Percentiles rank a stretch among this genome's conserved stretches.
Evolutionary conservation across 2,888 invertebrate genomes (phyloP).

Genomic region (Isoperla grammatica): DNA sequence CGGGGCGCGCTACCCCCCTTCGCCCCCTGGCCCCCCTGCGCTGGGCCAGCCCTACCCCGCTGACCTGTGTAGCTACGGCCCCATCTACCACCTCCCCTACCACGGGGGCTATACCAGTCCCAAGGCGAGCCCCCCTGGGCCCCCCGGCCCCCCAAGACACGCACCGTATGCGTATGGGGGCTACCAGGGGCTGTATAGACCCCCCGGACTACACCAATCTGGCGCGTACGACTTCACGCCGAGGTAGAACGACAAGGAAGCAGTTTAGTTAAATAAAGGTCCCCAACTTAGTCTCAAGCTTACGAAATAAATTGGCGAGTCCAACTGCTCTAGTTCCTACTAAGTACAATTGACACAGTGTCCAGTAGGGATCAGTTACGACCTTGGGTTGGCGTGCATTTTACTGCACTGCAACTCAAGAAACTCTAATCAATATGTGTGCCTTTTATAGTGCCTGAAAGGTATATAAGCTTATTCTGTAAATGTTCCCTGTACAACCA

Average conservation of each 20-base stretch:
- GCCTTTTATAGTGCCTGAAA: too few relatives aligned
- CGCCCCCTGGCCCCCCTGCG: slow-evolving; percentile 36
- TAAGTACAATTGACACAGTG: too few relatives aligned
- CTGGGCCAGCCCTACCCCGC: slow-evolving; percentile 58
- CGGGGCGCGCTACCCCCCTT: background rate
- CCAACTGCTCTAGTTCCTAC: too few relatives aligned
- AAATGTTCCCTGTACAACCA: too few relatives aligned
- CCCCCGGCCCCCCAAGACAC: background rate
- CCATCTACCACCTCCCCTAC: slow-evolving; percentile 57
- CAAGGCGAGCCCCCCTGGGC: background rate
- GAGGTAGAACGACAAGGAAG: background rate
- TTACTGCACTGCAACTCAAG: too few relatives aligned
- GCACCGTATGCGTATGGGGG: background rate
- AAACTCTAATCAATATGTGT: too few relatives aligned
- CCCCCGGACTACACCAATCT: background rate
- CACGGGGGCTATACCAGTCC: background rate
- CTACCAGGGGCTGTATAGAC: slow-evolving; percentile 9
- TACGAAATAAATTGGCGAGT: too few relatives aligned
- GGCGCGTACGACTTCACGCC: slow-evolving; percentile 8
- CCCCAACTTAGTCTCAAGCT: too few relatives aligned
- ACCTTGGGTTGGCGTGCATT: too few relatives aligned
- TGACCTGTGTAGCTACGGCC: slow-evolving; percentile 62
- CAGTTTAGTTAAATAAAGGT: too few relatives aligned
- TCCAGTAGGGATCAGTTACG: too few relatives aligned
- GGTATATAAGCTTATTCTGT: too few relatives aligned